Evolutionary conservation across 2,797 vertebrate species (phyloP).

Genomic region (Ispidina lecontei): DNA sequence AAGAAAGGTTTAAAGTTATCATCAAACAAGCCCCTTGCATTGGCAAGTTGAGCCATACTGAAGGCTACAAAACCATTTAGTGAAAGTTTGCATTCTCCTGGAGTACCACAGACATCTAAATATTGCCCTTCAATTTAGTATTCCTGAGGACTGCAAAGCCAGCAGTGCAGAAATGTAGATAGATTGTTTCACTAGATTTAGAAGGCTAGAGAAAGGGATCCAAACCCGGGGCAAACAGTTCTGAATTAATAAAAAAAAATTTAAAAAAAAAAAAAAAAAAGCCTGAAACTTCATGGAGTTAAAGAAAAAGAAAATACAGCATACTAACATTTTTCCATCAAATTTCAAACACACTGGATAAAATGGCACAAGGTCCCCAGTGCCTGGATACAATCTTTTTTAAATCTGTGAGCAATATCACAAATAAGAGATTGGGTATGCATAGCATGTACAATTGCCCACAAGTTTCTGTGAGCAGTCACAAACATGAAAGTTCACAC

Average conservation of each 20-base stretch:
- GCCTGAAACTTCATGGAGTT: background rate
- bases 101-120: background rate
- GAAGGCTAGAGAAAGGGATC: background rate
- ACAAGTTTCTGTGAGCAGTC: background rate
- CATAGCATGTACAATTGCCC: background rate
- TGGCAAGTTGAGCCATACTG: background rate
- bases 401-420: background rate
- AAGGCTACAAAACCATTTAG: background rate
- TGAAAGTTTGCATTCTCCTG: background rate
- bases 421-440: background rate
- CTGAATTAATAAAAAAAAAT: background rate
- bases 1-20: background rate
- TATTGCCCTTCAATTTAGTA: background rate
- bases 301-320: background rate
- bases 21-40: background rate
- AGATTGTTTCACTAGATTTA: background rate
- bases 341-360: background rate
- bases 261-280: background rate
- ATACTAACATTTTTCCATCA: background rate
- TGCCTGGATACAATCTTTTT: background rate
- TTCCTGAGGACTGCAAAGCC: background rate
- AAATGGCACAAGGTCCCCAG: background rate
- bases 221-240: background rate
- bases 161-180: background rate
- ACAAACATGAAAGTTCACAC: constrained; percentile 2